Evolutionary conservation across 2,113 vertebrate species (phyloP).

Genomic region (Mixornis gularis): DNA sequence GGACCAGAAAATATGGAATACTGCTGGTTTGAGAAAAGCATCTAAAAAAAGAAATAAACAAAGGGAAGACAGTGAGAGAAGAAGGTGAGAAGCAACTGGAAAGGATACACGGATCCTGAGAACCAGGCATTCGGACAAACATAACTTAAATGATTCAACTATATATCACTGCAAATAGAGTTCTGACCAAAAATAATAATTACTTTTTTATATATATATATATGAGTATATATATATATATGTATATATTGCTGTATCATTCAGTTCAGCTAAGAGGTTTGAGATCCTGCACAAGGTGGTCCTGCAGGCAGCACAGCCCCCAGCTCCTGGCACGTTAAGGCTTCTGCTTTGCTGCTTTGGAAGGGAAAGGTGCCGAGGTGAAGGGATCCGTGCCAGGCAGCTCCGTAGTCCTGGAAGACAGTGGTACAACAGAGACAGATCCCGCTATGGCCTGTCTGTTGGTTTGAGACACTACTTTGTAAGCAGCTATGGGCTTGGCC

Average conservation of each 20-base stretch:
- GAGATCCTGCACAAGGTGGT: neutral
- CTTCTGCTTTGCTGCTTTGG: constrained; percentile 87
- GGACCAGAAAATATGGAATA: neutral
- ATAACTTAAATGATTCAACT: constrained; percentile 52
- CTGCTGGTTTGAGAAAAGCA: constrained; percentile 8
- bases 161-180: constrained; percentile 28
- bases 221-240: neutral
- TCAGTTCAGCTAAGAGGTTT: neutral
- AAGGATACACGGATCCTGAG: neutral
- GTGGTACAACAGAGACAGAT: constrained; percentile 74
- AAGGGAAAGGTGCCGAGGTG: constrained; percentile 88
- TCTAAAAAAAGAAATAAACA: neutral
- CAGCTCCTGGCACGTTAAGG: constrained; percentile 66
- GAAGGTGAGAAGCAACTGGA: neutral
- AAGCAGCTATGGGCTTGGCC: constrained; percentile 77
- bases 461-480: constrained; percentile 86
- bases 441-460: constrained; percentile 75
- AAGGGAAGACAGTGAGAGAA: neutral
- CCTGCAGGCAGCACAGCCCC: neutral
- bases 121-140: neutral
- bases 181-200: constrained; percentile 27
- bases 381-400: constrained; percentile 81
- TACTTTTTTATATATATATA: neutral
- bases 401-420: constrained; percentile 83
- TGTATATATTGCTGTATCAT: neutral